Evolutionary conservation across 2,888 invertebrate species (phyloP).

Genomic region (Drosophila infuscata): DNA sequence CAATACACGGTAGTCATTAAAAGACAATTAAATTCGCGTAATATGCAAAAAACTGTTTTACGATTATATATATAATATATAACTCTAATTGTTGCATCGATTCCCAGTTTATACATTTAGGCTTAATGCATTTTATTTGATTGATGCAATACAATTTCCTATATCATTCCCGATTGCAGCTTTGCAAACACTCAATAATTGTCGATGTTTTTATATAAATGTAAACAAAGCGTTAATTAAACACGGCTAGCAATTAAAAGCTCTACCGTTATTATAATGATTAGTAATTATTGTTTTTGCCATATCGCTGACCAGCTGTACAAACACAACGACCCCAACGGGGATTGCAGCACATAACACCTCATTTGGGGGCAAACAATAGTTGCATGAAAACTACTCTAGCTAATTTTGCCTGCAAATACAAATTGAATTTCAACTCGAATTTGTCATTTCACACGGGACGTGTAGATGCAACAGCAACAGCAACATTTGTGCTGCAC

Average conservation of each 20-base stretch:
- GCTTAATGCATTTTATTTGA: constrained; percentile 15
- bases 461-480: background rate
- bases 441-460: background rate
- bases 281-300: constrained; percentile 31
- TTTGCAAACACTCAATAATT: constrained; percentile 54
- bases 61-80: background rate
- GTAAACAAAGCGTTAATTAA: constrained; percentile 61
- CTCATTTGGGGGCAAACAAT: constrained; percentile 31
- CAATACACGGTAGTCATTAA: background rate
- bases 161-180: constrained; percentile 32
- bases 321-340: constrained; percentile 40
- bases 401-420: constrained; percentile 2
- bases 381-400: constrained; percentile 32
- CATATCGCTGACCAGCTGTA: constrained; percentile 53
- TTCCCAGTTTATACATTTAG: background rate
- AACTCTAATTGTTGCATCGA: background rate
- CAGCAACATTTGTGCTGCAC: constrained; percentile 24
- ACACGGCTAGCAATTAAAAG: constrained; percentile 65
- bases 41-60: background rate
- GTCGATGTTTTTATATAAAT: constrained; percentile 5
- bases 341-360: constrained; percentile 29
- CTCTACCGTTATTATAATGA: constrained; percentile 52
- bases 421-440: constrained; percentile 18
- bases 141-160: constrained; percentile 18
- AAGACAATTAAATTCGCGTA: background rate